Evolutionary conservation across 2,888 invertebrate genomes (phyloP).

Genomic region (Choristoneura rosaceana): DNA sequence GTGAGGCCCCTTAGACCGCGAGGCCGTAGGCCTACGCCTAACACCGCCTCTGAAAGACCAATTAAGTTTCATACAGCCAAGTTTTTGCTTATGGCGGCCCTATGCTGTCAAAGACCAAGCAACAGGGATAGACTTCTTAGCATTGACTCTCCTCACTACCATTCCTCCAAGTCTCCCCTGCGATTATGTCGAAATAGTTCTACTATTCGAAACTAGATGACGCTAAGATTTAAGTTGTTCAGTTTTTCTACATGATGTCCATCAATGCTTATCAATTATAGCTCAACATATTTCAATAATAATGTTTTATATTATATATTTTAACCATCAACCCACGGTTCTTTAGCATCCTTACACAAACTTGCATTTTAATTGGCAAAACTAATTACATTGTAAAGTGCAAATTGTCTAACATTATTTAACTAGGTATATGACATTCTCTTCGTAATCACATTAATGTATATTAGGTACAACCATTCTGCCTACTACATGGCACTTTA

Average conservation of each 20-base stretch:
- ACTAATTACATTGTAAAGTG: constrained; percentile 2
- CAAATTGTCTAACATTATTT: constrained; percentile 10
- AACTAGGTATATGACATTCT: constrained; percentile 12
- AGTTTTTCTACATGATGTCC: too few relatives aligned
- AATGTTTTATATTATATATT: neutral
- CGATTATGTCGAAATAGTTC: neutral
- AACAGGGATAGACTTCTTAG: too few relatives aligned
- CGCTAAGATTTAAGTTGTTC: too few relatives aligned
- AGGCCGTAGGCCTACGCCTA: too few relatives aligned
- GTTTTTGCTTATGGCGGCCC: too few relatives aligned
- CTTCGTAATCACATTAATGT: constrained; percentile 19
- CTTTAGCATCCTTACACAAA: neutral
- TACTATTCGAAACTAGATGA: neutral
- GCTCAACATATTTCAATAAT: neutral
- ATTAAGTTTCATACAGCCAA: too few relatives aligned
- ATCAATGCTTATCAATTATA: neutral
- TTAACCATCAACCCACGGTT: neutral
- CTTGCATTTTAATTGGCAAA: constrained; percentile 1
- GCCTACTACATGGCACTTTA: constrained; percentile 30
- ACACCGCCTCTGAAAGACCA: too few relatives aligned
- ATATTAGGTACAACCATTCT: constrained; percentile 6
- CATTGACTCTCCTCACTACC: too few relatives aligned
- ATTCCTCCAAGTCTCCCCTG: too few relatives aligned
- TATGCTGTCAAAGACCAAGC: too few relatives aligned
- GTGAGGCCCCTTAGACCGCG: too few relatives aligned